Conservation (phyloP, 2,888 invertebrate genomes). For the Lutraria lutraria region DNA sequence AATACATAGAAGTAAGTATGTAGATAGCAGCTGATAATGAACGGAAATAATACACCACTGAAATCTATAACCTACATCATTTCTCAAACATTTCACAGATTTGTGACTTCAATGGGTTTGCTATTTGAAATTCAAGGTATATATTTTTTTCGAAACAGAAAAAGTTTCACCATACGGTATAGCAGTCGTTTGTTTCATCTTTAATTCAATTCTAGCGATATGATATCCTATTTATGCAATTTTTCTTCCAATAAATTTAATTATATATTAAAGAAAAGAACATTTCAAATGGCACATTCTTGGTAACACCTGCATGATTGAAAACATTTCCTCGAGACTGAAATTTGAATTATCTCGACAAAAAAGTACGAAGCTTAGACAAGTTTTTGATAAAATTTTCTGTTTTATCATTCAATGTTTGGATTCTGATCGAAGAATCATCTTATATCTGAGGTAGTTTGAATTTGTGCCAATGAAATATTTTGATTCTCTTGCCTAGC, state of each 20-base stretch:
- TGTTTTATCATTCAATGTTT: slow-evolving; percentile 16
- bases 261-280: background rate
- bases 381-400: background rate
- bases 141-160: too few relatives aligned
- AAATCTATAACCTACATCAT: too few relatives aligned
- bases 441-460: slow-evolving; percentile 12
- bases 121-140: too few relatives aligned
- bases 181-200: background rate
- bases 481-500: background rate
- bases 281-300: slow-evolving; percentile 7
- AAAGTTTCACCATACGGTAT: background rate
- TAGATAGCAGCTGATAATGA: too few relatives aligned
- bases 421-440: background rate
- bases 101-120: too few relatives aligned
- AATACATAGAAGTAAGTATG: too few relatives aligned
- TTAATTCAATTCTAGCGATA: background rate
- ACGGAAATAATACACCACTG: too few relatives aligned
- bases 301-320: slow-evolving; percentile 37
- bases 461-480: background rate
- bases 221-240: background rate
- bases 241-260: background rate
- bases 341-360: slow-evolving; percentile 38
- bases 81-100: too few relatives aligned
- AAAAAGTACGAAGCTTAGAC: slow-evolving; percentile 21
- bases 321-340: slow-evolving; percentile 29